These are phyloP conservation scores for Premnoplex brunnescens DNA, from an alignment of 2,797 vertebrate genomes.

Conservation along the genomic window DNA sequence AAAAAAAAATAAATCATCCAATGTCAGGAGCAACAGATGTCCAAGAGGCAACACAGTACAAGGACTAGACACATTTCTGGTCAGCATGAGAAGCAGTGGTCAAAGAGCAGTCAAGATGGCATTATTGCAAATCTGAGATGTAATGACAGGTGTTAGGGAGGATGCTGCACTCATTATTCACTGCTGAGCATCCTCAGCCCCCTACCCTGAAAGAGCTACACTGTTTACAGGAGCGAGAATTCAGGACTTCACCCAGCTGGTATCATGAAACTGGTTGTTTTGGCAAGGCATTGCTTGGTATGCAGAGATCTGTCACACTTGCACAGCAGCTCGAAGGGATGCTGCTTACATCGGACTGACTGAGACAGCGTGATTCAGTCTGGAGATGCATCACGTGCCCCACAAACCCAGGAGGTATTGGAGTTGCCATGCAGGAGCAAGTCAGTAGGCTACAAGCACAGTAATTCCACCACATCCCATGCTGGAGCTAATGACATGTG, in stretches of 20 bases:
- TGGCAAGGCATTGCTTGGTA: background rate
- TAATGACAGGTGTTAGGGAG: background rate
- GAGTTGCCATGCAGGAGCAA: background rate
- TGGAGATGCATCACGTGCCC: background rate
- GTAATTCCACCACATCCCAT: background rate
- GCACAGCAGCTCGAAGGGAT: background rate
- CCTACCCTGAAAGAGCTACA: background rate
- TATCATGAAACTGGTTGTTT: background rate
- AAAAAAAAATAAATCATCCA: background rate
- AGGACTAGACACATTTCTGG: background rate
- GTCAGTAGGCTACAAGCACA: background rate
- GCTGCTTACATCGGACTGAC: background rate
- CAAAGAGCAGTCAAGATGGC: background rate
- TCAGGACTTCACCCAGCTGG: background rate
- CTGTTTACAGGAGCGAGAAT: background rate
- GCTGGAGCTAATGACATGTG: background rate
- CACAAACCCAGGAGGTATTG: background rate
- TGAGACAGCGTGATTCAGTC: background rate
- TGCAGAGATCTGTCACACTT: background rate
- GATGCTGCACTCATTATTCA: background rate
- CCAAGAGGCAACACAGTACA: background rate
- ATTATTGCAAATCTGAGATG: background rate
- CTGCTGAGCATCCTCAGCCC: background rate
- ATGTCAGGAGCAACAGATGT: background rate
- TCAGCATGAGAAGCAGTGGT: background rate